Conservation (phyloP, 2,797 vertebrate genomes). For the Clarias laeviceps region DNA sequence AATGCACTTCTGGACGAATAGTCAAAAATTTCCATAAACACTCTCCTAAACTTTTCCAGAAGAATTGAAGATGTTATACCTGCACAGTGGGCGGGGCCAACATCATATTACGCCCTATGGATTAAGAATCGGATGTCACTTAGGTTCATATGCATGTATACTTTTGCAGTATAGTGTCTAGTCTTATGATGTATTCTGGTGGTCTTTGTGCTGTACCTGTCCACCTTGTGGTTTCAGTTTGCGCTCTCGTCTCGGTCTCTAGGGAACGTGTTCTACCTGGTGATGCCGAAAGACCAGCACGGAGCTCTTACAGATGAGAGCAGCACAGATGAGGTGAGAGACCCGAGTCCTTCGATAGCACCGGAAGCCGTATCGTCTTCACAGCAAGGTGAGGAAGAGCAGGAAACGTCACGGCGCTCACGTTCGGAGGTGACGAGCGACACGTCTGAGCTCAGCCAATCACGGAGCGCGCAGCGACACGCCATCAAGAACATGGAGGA, state of each 20-base stretch:
- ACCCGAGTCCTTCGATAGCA: constrained; percentile 56
- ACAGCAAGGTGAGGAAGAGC: constrained; percentile 40
- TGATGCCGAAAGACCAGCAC: constrained; percentile 70
- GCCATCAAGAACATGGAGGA: constrained; percentile 74
- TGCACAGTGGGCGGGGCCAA: too few relatives aligned
- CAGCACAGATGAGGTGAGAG: constrained; percentile 66
- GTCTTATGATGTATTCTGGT: not conserved
- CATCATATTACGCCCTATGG: too few relatives aligned
- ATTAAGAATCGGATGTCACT: too few relatives aligned
- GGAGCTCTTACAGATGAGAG: constrained; percentile 62
- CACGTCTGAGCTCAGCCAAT: constrained; percentile 50
- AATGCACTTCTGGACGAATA: too few relatives aligned
- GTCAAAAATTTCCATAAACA: too few relatives aligned
- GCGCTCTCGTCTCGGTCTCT: not conserved
- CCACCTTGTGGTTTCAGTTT: not conserved
- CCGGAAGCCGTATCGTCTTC: constrained; percentile 50
- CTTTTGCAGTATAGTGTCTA: too few relatives aligned
- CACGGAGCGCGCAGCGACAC: constrained; percentile 57
- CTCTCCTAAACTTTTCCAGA: too few relatives aligned
- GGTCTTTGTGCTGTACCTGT: not conserved
- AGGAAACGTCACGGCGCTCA: not conserved
- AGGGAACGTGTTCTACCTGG: constrained; percentile 80
- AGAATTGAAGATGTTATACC: too few relatives aligned
- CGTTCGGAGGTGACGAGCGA: constrained; percentile 46
- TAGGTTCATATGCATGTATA: too few relatives aligned